Base-by-base conservation (phyloP, 2,888 invertebrate species). In the Taphrorychus bicolor region DNA sequence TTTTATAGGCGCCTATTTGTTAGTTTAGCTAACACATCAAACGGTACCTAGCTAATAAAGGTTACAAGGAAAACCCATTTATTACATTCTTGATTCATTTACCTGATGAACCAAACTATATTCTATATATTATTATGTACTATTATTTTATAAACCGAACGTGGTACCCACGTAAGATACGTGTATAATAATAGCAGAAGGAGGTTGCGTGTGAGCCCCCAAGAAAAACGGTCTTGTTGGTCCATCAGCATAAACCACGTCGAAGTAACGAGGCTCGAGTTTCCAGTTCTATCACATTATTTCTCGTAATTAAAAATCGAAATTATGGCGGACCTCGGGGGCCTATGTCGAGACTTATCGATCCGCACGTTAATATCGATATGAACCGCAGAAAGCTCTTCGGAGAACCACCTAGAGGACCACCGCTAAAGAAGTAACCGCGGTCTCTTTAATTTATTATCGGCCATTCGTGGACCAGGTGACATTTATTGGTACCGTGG, bases 281-380 rank as follows among this genome's bases (percentile, higher is more conserved):
- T 79, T 78, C 77, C 74, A 74, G 75, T 78, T 78, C 76, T 78
- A 77, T 78, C 79, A 78, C 76, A 78, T 80, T 78, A 79, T 79
- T 77, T 77, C 77, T 73, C 75, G 78, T 80, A 80, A 80, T 80
- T 80, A 80, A 80, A 71, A 71, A 71, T 66, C 66, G 63, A 63
- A 70, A 66, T 70, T 70, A 70, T 66, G 63, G 66, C 32, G 11
- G 32, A 9, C 32, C 32, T 32, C 32, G 32, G 32, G 32, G 32
- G 32, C 32, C 3, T 11, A 32, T 32, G 32, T 32, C 9, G 32
- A 7, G 9, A 11, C 2, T 32, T 32, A 32, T 32, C 32, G 32
- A 32, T 32, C 1, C 32, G 1, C 32, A 11, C 9, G 32, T 7
- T 9, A 32, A 11, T 32, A 32, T 32, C 32, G 32, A 32, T 32